Base-by-base conservation (phyloP, 2,888 invertebrate species). In the Incurvaria masculella region DNA sequence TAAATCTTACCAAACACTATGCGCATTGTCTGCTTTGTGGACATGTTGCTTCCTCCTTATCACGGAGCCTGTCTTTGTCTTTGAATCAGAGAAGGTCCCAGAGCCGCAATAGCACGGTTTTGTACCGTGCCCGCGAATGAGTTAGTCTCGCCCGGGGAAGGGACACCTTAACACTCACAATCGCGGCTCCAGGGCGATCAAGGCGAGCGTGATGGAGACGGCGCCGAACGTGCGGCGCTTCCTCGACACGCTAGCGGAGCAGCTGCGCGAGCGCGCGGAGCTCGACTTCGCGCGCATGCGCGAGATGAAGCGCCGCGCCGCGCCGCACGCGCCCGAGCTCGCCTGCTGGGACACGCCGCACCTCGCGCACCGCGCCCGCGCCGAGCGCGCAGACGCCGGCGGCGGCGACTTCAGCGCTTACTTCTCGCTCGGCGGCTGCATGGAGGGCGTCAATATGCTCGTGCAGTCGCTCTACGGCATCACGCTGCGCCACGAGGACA, bases 401-500 rank as follows among this genome's bases (percentile, higher is more conserved):
- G 82, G 84, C 47, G 80, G 84, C 4, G 91, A 92, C 58, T 91
- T 88, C 59, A 81, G 88, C 40, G 91, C 90, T 2, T 96, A 89
- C 68, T 95, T 94, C 69, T 96, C 92, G 11, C 79, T 98, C 1
- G 97, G 97, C 1, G 85, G 89, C 6, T 97, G 97, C 60, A 97
- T 99, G 95, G 96, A 97, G 61, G 99, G 98, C 0, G 75, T 99
- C n/a, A 92, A 93, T 64, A 83, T 87, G 63, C 70, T 99, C n/a
- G 89, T 95, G 55, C 83, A 88, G 52, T 81, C 85, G 19, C 73
- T 98, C 4, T 97, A 89, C 60, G 92, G 91, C 1, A 89, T 98
- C 38, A 83, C 81, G 2, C 70, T 97, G 48, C 80, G 88, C 52
- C 81, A 86, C 45, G 84, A 87, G 33, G 86, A 89, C 53, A 81